Conservation (phyloP, 2,888 invertebrate genomes). For the Pteria penguin region DNA sequence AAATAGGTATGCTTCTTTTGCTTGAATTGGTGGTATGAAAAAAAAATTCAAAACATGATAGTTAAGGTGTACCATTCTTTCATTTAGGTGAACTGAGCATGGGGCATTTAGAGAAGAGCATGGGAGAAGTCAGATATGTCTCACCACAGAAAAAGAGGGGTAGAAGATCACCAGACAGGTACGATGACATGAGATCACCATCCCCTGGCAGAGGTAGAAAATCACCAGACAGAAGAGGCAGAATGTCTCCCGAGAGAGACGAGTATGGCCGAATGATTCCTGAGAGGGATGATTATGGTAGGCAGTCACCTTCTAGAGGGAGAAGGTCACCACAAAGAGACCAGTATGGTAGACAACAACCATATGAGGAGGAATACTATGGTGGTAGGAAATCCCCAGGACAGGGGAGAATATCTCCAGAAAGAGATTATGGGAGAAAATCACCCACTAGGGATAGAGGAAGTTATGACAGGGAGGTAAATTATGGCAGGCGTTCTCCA, state of each 20-base stretch:
- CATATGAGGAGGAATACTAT: not conserved
- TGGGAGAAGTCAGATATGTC: conserved; percentile 20
- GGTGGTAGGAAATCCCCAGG: conserved; percentile 9
- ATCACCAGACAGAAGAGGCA: conserved; percentile 20
- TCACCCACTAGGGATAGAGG: not conserved
- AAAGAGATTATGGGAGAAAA: conserved; percentile 1
- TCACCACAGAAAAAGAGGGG: not conserved
- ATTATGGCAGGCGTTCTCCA: conserved; percentile 39
- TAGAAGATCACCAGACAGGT: conserved; percentile 22
- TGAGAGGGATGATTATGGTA: not conserved
- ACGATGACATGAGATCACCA: conserved; percentile 26
- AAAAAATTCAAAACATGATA: too few species aligned
- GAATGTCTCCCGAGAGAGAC: conserved; percentile 17
- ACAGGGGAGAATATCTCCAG: not conserved
- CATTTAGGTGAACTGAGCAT: conserved; percentile 50
- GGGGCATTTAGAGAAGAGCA: conserved; percentile 31
- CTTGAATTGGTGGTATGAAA: too few species aligned
- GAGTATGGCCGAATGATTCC: conserved; percentile 8
- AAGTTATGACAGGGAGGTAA: not conserved
- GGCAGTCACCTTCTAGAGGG: conserved; percentile 6
- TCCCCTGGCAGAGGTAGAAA: conserved; percentile 6
- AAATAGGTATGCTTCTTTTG: too few species aligned
- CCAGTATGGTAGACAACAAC: not conserved
- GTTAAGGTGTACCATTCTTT: too few species aligned
- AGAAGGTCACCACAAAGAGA: conserved; percentile 18